Evolutionary conservation across 2,113 vertebrate genomes (phyloP).

Genomic region (Saimiri boliviensis): DNA sequence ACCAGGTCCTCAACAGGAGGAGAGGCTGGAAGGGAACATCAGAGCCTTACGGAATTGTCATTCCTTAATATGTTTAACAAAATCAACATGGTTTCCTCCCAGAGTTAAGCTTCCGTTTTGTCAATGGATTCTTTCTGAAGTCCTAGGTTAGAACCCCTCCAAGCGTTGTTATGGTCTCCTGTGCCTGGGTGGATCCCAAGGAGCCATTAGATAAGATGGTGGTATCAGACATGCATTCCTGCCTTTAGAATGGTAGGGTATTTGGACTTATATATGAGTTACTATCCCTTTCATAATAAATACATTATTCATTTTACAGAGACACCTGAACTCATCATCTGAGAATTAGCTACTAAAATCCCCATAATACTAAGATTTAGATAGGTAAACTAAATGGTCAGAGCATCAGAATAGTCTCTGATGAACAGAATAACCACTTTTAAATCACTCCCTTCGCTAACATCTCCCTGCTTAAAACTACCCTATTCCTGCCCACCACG

Average conservation of each 20-base stretch:
- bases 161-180: not conserved
- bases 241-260: not conserved
- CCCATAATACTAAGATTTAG: not conserved
- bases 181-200: not conserved
- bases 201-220: not conserved
- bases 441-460: not conserved
- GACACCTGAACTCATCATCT: not conserved
- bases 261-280: not conserved
- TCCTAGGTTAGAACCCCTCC: not conserved
- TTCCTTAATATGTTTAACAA: not conserved
- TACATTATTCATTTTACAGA: not conserved
- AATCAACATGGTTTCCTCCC: not conserved
- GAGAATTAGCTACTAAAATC: not conserved
- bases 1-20: too few species aligned
- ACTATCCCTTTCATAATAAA: not conserved
- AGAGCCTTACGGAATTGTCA: not conserved
- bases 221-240: not conserved
- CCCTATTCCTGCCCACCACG: not conserved
- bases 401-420: not conserved
- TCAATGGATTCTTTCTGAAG: not conserved
- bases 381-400: not conserved
- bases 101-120: slow-evolving; percentile 1
- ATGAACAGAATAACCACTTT: not conserved
- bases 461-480: not conserved
- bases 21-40: not conserved